phyloP scores from a whole-genome alignment of 2,888 invertebrate genomes.

The Cryptocheilus praepositus region DNA sequence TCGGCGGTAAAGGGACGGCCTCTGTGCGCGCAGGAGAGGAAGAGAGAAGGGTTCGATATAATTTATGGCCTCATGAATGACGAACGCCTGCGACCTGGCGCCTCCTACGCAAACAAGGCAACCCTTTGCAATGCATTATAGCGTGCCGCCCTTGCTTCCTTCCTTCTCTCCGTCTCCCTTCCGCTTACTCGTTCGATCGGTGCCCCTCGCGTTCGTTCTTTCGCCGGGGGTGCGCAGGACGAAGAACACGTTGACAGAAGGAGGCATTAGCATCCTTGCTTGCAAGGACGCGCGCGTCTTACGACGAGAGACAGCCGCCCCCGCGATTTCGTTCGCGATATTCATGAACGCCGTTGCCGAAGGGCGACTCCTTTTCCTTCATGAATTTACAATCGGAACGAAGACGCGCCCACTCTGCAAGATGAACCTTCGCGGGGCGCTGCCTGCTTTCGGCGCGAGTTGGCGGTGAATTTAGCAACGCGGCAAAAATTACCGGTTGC shows the following conservation, averaged over 20 bases:
- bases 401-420: not conserved
- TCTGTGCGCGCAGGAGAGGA: too few species aligned
- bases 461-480: too few species aligned
- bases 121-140: slow-evolving; percentile 59
- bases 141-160: not conserved
- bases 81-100: slow-evolving; percentile 33
- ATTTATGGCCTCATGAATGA: slow-evolving; percentile 48
- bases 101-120: slow-evolving; percentile 39
- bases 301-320: slow-evolving; percentile 51
- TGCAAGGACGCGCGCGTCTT: slow-evolving; percentile 48
- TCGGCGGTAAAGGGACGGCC: too few species aligned
- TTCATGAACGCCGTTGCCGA: slow-evolving; percentile 57
- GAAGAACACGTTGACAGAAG: too few species aligned
- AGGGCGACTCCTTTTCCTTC: slow-evolving; percentile 44
- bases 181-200: not conserved
- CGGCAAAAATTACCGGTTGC: too few species aligned
- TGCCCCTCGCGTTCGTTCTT: not conserved
- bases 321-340: slow-evolving; percentile 59
- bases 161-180: not conserved
- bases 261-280: slow-evolving; percentile 53
- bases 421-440: too few species aligned
- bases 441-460: too few species aligned
- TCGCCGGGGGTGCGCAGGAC: slow-evolving; percentile 2
- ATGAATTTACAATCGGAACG: slow-evolving; percentile 63
- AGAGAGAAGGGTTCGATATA: slow-evolving; percentile 19